Base-by-base conservation (phyloP, 2,888 invertebrate genomes). In the Didymodactylos carnosus region DNA sequence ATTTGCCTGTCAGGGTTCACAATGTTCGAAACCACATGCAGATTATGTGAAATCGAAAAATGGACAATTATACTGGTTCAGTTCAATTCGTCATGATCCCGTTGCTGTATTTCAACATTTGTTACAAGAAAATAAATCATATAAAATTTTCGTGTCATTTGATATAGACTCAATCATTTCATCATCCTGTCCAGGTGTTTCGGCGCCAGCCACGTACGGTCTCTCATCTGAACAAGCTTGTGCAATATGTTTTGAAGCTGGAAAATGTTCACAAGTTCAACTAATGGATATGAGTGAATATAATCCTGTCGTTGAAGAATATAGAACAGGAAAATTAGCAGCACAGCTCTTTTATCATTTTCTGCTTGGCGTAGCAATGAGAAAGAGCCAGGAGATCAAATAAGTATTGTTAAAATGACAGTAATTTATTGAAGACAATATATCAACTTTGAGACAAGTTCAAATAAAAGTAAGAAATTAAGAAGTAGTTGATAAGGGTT, bases 1-100 rank as follows among this genome's bases (percentile, higher is more conserved):
- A 72, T 75, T 75, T 43, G 75, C 75, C 4, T 25, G 53, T 39
- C 75, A 75, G 41, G 75, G 75, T 16, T 73, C 62, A 43, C 75
- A 75, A 53, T 75, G 75, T 46, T 75, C 75, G 1, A 46, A n/a
- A 14, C 35, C 39, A 39, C 75, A 75, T 43, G 75, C 51, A 0
- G 51, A 75, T 51, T 75, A 62, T 39, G 51, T 75, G 13, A n/a
- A 43, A 23, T 35, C 35, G 40, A 75, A 75, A 62, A n/a, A 40
- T 29, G 71, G 72, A 39, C 29, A 62, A 39, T 73, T 75, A 19
- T 14, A 39, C 29, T 75, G 75, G 75, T 69, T 72, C 23, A 29
- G 35, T 35, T 19, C 62, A 19, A 62, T 62, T 35, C 62, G 62
- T 35, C 19, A 62, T 62, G 35, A 62, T 35, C 62, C 62, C 6